phyloP scores from a whole-genome alignment of 2,888 invertebrate species.

The Calameuta idolon region DNA sequence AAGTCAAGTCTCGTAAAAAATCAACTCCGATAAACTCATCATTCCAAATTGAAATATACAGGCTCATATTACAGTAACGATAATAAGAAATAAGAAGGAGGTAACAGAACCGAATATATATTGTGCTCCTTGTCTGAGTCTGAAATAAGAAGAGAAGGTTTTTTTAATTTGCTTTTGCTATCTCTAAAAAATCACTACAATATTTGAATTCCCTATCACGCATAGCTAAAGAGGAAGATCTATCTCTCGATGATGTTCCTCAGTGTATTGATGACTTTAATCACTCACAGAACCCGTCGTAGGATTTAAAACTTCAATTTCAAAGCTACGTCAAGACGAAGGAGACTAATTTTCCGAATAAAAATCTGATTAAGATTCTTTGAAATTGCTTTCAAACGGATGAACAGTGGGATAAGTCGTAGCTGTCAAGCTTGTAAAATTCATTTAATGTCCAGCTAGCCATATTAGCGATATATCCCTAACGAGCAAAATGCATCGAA shows the following conservation, averaged over 20 bases:
- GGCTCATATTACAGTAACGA: background rate
- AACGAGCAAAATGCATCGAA: too few relatives aligned
- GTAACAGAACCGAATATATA: background rate
- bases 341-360: too few relatives aligned
- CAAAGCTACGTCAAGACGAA: too few relatives aligned
- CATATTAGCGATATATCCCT: background rate
- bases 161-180: background rate
- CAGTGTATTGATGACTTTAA: background rate
- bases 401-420: too few relatives aligned
- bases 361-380: too few relatives aligned
- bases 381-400: too few relatives aligned
- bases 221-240: background rate
- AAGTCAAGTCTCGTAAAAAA: background rate
- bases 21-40: background rate
- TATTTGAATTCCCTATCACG: background rate
- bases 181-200: background rate
- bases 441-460: too few relatives aligned
- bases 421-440: too few relatives aligned
- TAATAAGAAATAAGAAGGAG: background rate
- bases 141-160: background rate
- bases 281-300: background rate
- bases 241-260: background rate
- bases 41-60: background rate
- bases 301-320: background rate
- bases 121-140: background rate